Percentiles rank a stretch among this genome's conserved stretches.
Evolutionary conservation across 1,140 invertebrate species (phyloP).

Genomic region (Semibalanus balanoides): DNA sequence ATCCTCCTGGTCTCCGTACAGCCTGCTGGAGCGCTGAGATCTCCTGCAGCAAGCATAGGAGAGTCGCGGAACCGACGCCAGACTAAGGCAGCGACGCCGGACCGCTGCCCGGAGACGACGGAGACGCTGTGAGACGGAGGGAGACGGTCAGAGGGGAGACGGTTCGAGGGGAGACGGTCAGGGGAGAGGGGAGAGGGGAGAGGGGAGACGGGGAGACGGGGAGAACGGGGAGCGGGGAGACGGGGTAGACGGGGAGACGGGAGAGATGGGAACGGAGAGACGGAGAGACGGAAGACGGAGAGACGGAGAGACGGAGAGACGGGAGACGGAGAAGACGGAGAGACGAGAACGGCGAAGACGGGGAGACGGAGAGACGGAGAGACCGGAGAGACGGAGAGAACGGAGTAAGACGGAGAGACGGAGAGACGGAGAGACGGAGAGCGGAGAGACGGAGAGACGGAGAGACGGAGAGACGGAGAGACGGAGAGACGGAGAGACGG

Average conservation of each 20-base stretch:
- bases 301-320: background rate
- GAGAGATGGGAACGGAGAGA: too few relatives aligned
- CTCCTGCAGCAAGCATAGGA: conserved; percentile 24
- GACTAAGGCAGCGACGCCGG: conserved; percentile 5
- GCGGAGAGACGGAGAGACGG: conserved; percentile 5
- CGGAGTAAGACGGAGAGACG: conserved; percentile 6
- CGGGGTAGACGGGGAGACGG: background rate
- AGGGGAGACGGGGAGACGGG: too few relatives aligned
- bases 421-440: conserved; percentile 13
- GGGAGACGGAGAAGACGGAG: conserved; percentile 9
- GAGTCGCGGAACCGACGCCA: conserved; percentile 22
- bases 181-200: too few relatives aligned
- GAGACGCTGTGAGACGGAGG: too few relatives aligned
- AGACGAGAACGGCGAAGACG: too few relatives aligned
- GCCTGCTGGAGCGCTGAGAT: conserved; percentile 25
- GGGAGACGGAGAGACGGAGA: background rate
- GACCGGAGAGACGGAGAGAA: conserved; percentile 12
- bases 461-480: too few relatives aligned
- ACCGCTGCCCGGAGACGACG: conserved; percentile 12
- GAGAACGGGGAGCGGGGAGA: conserved; percentile 10
- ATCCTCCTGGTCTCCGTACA: conserved; percentile 15
- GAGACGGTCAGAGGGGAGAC: too few relatives aligned
- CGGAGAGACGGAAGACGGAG: too few relatives aligned
- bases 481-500: too few relatives aligned
- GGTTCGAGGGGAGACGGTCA: too few relatives aligned